Evolutionary conservation across 2,888 invertebrate genomes (phyloP), one percentile per base, ranked within the genome.

Genomic region (Rhingia rostrata): DNA sequence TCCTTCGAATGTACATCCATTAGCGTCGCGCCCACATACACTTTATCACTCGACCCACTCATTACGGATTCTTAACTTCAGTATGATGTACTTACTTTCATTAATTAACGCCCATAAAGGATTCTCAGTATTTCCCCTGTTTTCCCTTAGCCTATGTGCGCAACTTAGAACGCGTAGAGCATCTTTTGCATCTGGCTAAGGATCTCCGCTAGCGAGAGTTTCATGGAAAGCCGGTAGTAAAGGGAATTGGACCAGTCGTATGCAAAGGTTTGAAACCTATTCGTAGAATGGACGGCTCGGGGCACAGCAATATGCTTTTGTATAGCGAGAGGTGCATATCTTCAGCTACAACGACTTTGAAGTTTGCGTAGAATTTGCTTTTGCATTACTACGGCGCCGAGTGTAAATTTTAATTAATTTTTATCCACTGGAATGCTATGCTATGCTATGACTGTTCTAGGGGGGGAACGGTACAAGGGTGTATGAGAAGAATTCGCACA

Each of bases 101-200:
- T 84, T 84, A 80, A 84, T 84, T 84, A 84, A 84, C 32, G 84
- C 84, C 75, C 80, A 80, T 84, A 75, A 49, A 70, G 70, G 61
- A 70, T 64, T 60, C 60, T 51, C 69, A 51, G 58, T 30, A n/a
- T 10, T 61, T 4, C 41, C 10, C 32, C 69, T 58, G 53, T 30
- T 35, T 14, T 61, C 4, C 41, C 10, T 14, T 41, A 6, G 12
- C 61, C 12, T 41, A 12, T 33, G 10, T 3, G 14, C 41, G n/a
- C 9, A 35, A 51, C 49, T 49, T 30, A 37, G 63, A 49, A 64
- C n/a, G 43, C 32, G 33, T 22, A 22, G 22, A 22, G 2, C 22
- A 22, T 22, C 22, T 22, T 22, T 51, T 53, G 51, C 51, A 49
- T 49, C 67, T 67, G 39, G 12, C 66, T 54, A 45, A 22, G 22